A percentile compares a stretch with the other conserved stretches of the same genome.
phyloP scores from a whole-genome alignment of 1,140 invertebrate species.

The Laupala kohalensis region DNA sequence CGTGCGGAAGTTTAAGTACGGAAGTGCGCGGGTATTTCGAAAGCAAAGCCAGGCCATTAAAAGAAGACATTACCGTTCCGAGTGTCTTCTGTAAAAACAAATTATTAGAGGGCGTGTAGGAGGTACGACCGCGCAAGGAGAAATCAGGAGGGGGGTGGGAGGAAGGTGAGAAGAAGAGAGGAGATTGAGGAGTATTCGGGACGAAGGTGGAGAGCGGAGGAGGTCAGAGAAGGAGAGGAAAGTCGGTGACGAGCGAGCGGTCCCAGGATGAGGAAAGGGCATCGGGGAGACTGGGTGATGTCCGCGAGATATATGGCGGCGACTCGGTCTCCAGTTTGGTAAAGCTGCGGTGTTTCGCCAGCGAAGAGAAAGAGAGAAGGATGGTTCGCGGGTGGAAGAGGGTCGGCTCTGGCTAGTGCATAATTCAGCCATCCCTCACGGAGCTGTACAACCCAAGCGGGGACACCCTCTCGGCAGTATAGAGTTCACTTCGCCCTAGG shows the following conservation, averaged over 20 bases:
- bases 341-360: background rate
- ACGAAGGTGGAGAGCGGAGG: background rate
- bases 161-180: background rate
- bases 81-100: conserved; percentile 13
- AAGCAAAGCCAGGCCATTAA: conserved; percentile 11
- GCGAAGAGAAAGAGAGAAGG: background rate
- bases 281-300: background rate
- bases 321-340: background rate
- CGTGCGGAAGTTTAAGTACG: background rate
- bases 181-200: conserved; percentile 1
- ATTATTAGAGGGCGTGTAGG: conserved; percentile 8
- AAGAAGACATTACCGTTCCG: conserved; percentile 12
- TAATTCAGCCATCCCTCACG: conserved; percentile 11
- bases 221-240: background rate
- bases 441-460: background rate
- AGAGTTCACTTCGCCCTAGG: background rate
- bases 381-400: too few species aligned
- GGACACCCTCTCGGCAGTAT: background rate
- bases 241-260: background rate
- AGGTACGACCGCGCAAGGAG: too few species aligned
- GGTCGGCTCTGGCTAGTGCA: conserved; percentile 2
- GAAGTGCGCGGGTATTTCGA: conserved; percentile 7
- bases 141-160: too few species aligned
- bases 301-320: conserved; percentile 7
- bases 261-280: background rate